Conservation (phyloP, 2,797 vertebrate species). For the Intellagama lesueurii region DNA sequence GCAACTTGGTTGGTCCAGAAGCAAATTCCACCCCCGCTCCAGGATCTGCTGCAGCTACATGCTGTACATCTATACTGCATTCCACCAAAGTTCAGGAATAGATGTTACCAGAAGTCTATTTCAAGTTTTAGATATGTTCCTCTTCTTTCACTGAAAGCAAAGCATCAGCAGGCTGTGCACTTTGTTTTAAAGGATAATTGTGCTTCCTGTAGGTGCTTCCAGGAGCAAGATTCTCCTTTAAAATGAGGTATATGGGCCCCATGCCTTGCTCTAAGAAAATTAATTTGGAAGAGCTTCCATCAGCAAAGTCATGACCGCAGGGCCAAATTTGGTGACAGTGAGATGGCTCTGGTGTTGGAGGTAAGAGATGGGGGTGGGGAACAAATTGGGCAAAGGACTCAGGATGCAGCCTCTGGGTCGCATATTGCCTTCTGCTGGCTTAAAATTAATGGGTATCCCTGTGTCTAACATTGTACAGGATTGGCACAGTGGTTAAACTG, state of each 20-base stretch:
- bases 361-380: too few relatives aligned
- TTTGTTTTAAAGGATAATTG: background rate
- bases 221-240: background rate
- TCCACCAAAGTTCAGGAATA: background rate
- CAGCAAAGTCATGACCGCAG: background rate
- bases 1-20: background rate
- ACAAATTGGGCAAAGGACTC: too few relatives aligned
- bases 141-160: background rate
- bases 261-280: too few relatives aligned
- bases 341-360: too few relatives aligned
- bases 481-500: too few relatives aligned
- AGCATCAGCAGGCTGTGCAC: background rate
- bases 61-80: background rate
- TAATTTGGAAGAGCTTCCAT: background rate
- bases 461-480: background rate
- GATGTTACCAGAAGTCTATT: background rate
- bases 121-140: background rate
- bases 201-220: background rate
- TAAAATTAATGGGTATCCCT: background rate
- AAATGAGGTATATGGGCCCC: background rate
- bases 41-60: background rate
- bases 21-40: background rate
- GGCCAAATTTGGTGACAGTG: background rate
- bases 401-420: too few relatives aligned
- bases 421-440: background rate